Base-by-base conservation (phyloP, 1,140 invertebrate genomes). In the Hormaphis cornu region DNA sequence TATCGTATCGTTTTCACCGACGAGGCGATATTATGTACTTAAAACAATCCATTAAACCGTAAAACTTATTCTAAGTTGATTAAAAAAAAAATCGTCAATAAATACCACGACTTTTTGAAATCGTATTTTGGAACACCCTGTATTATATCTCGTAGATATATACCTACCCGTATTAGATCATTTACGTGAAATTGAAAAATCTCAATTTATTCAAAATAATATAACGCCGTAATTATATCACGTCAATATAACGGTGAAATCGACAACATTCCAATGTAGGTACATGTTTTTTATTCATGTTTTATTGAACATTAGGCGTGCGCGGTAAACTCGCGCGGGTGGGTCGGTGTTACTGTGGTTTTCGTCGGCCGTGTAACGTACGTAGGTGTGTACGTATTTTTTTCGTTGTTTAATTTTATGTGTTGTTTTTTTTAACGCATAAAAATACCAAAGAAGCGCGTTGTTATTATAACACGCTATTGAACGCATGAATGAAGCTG, bases 401-500 rank as follows among this genome's bases (percentile, higher is more conserved):
- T 58, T 42, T 58, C 24, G 3, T 26, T 58, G 6, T 46, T 63
- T 46, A 18, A 46, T 42, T 44, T 48, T 42, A 48, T 33, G 40
- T 30, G 20, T 2, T 4, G n/a, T 46, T 61, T 42, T 61, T 58
- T 61, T 28, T 12, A 18, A 61, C 40, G 28, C 24, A 44, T 30
- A 24, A 48, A 14, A n/a, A n/a, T n/a, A 48, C 42, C 18, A 46
- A 46, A 46, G 22, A 63, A 16, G 42, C 4, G 42, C 22, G 48
- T 63, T 63, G 59, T 63, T 48, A 63, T 28, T n/a, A n/a, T n/a
- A n/a, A n/a, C n/a, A n/a, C 30, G 30, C 59, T 63, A 48, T 63
- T 48, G 40, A 63, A 63, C 59, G 59, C 59, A 63, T 48, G 59
- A 63, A 63, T 63, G 59, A 63, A 63, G 59, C 26, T 33, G 40